Percentiles rank a stretch among this genome's conserved stretches.
Evolutionary conservation across 2,113 vertebrate genomes (phyloP).

Genomic region (Himantopus leucocephalus): DNA sequence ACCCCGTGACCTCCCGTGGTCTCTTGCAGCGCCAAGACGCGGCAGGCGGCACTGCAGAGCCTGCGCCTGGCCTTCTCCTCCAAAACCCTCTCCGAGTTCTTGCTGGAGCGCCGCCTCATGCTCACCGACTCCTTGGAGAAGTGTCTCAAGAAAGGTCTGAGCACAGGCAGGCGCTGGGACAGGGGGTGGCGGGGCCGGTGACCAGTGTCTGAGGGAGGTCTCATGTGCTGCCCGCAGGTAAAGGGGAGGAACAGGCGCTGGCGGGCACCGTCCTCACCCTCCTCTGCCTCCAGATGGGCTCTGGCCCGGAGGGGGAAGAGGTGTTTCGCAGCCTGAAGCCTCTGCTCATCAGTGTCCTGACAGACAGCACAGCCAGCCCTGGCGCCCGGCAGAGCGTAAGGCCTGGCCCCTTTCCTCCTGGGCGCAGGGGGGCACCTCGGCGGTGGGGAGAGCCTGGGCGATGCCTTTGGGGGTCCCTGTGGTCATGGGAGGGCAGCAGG

Average conservation of each 20-base stretch:
- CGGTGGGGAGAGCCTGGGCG: background rate
- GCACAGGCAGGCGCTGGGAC: rapidly evolving
- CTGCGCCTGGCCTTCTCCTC: slow-evolving; percentile 85
- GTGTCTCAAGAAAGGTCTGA: slow-evolving; percentile 90
- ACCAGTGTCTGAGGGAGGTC: background rate
- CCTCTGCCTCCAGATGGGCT: slow-evolving; percentile 93
- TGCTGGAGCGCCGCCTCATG: slow-evolving; percentile 84
- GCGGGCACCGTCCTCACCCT: slow-evolving; percentile 83
- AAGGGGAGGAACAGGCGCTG: slow-evolving; percentile 89
- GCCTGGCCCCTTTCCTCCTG: background rate
- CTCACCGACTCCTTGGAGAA: slow-evolving; percentile 88
- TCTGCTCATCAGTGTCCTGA: slow-evolving; percentile 81
- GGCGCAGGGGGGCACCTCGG: rapidly evolving
- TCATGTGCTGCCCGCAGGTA: slow-evolving; percentile 73
- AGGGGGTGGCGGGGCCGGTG: rapidly evolving
- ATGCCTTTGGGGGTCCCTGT: background rate
- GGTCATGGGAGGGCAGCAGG: rapidly evolving
- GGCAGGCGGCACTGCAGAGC: slow-evolving; percentile 83
- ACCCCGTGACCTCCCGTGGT: background rate
- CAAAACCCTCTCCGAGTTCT: slow-evolving; percentile 83
- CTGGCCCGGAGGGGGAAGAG: slow-evolving; percentile 85
- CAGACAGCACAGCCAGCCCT: slow-evolving; percentile 78
- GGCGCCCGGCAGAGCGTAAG: slow-evolving; percentile 89
- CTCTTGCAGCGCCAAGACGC: slow-evolving; percentile 80
- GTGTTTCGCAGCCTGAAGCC: slow-evolving; percentile 84